phyloP scores from a whole-genome alignment of 1,140 invertebrate genomes.

The Macrobrachium rosenbergii region DNA sequence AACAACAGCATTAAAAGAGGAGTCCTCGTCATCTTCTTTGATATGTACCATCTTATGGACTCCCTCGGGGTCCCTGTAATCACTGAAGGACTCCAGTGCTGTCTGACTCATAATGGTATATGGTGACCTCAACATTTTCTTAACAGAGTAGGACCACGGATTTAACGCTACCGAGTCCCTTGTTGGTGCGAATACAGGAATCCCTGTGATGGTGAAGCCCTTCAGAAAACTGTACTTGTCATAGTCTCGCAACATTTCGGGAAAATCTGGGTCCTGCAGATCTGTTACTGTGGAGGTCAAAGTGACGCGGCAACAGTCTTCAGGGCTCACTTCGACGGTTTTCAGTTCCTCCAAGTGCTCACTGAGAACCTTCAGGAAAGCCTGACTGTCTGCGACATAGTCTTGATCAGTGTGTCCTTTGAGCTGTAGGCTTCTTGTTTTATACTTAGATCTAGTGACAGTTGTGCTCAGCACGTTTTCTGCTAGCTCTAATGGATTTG shows the following conservation, averaged over 20 bases:
- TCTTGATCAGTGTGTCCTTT: slow-evolving; percentile 56
- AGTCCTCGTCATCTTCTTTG: slow-evolving; percentile 38
- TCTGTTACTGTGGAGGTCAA: slow-evolving; percentile 48
- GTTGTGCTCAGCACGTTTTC: slow-evolving; percentile 59
- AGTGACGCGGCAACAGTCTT: slow-evolving; percentile 57
- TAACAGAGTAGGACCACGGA: slow-evolving; percentile 57
- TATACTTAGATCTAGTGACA: slow-evolving; percentile 48
- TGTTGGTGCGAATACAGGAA: slow-evolving; percentile 52
- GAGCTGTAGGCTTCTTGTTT: slow-evolving; percentile 45
- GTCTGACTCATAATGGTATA: slow-evolving; percentile 52
- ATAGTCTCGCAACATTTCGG: neutral
- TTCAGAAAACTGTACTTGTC: slow-evolving; percentile 59
- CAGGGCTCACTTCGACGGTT: slow-evolving; percentile 16
- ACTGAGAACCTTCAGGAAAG: slow-evolving; percentile 34
- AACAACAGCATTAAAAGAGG: slow-evolving; percentile 53
- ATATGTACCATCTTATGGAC: slow-evolving; percentile 42
- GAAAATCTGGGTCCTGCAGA: slow-evolving; percentile 48
- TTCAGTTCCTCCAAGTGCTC: neutral
- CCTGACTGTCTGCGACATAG: slow-evolving; percentile 30
- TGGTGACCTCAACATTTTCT: slow-evolving; percentile 30
- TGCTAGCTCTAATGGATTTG: slow-evolving; percentile 48
- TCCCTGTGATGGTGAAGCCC: slow-evolving; percentile 55
- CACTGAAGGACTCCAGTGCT: slow-evolving; percentile 25
- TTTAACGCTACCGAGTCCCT: slow-evolving; percentile 54
- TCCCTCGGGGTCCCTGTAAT: neutral